Evolutionary conservation across 2,113 vertebrate species (phyloP).

Genomic region (Zeus faber): DNA sequence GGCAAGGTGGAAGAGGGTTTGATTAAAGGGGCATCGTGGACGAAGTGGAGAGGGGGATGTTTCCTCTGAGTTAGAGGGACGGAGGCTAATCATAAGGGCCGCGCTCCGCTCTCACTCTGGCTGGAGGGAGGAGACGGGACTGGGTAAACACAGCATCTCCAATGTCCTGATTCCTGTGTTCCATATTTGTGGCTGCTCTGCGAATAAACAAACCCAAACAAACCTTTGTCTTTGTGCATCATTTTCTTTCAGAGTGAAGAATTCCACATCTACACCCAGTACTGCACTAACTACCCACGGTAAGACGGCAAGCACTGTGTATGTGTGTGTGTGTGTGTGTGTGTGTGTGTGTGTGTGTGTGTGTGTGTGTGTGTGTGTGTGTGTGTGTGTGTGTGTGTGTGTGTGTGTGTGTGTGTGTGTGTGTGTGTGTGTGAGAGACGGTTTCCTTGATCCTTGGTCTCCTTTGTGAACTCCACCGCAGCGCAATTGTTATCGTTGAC

Average conservation of each 20-base stretch:
- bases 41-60: conserved; percentile 40
- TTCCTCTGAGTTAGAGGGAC: no score
- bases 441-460: background rate
- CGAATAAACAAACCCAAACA: background rate
- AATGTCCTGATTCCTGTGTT: no score
- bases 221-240: conserved; percentile 5
- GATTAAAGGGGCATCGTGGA: conserved; percentile 55
- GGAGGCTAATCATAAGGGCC: no score
- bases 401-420: background rate
- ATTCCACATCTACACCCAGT: conserved; percentile 94
- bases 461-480: background rate
- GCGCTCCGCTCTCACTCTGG: no score
- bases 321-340: conserved; percentile 5
- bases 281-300: conserved; percentile 96
- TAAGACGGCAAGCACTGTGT: conserved; percentile 24
- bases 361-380: background rate
- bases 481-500: background rate
- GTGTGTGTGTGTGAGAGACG: background rate
- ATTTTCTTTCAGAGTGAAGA: conserved; percentile 87
- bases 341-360: conserved; percentile 3
- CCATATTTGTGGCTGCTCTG: background rate
- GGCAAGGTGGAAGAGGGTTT: conserved; percentile 48
- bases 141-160: no score
- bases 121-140: no score
- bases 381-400: background rate